Conservation (phyloP, 2,113 vertebrate species). For the Salvelinus fontinalis region DNA sequence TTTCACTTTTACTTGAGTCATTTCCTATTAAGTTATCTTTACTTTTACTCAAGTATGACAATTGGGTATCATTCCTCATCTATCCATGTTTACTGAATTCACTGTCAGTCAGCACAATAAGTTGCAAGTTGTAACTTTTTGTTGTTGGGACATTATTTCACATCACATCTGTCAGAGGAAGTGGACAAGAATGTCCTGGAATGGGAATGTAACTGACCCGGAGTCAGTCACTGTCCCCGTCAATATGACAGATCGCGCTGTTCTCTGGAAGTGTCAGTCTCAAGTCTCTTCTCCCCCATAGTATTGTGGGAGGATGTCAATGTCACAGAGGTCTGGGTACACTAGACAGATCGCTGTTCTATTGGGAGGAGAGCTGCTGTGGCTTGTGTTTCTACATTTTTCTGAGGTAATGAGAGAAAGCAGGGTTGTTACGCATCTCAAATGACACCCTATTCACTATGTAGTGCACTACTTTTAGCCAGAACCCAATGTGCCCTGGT, state of each 20-base stretch:
- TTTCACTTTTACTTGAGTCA: too few relatives aligned
- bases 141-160: constrained; percentile 9
- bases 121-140: constrained; percentile 11
- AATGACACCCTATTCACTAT: too few relatives aligned
- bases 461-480: too few relatives aligned
- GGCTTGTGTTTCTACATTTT: constrained; percentile 40
- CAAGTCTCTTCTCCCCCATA: constrained; percentile 11
- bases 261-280: constrained; percentile 33
- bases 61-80: constrained; percentile 11
- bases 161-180: constrained; percentile 12
- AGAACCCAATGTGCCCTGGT: too few relatives aligned
- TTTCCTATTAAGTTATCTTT: too few relatives aligned
- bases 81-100: not conserved
- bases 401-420: constrained; percentile 41
- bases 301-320: constrained; percentile 20
- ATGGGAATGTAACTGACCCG: constrained; percentile 10
- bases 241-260: constrained; percentile 28
- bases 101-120: constrained; percentile 23
- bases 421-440: not conserved
- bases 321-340: constrained; percentile 20
- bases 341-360: constrained; percentile 40
- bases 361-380: constrained; percentile 14
- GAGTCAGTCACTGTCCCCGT: constrained; percentile 40
- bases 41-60: too few relatives aligned
- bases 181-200: constrained; percentile 9